Evolutionary conservation across 2,797 vertebrate genomes (phyloP).

Genomic region (Enteromius argenteus): DNA sequence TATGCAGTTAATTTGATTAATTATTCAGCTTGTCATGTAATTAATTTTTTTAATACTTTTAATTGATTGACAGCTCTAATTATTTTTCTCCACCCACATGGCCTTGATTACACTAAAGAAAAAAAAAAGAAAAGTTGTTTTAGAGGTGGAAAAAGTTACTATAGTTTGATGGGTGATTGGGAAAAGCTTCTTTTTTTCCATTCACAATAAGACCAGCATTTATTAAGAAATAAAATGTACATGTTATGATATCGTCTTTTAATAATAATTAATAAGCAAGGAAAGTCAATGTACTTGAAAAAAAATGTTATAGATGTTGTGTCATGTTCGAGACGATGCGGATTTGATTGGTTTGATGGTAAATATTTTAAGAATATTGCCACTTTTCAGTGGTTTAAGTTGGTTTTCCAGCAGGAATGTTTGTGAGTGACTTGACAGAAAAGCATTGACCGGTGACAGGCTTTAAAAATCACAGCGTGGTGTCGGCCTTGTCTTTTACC

Average conservation of each 20-base stretch:
- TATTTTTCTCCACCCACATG: background rate
- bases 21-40: background rate
- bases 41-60: constrained; percentile 6
- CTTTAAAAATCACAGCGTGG: background rate
- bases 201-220: background rate
- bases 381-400: background rate
- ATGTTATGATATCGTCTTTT: background rate
- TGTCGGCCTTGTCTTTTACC: background rate
- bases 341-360: background rate
- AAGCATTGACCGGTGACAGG: background rate
- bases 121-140: background rate
- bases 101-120: constrained; percentile 10
- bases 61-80: constrained; percentile 27
- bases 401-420: background rate
- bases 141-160: background rate
- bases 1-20: constrained; percentile 23
- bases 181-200: background rate
- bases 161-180: constrained; percentile 14
- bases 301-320: background rate
- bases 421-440: background rate
- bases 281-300: background rate
- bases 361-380: background rate
- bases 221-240: background rate
- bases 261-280: background rate
- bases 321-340: background rate